Evolutionary conservation across 1,140 invertebrate genomes (phyloP), one percentile per base, ranked within the genome.

Genomic region (Drosophila guanche): DNA sequence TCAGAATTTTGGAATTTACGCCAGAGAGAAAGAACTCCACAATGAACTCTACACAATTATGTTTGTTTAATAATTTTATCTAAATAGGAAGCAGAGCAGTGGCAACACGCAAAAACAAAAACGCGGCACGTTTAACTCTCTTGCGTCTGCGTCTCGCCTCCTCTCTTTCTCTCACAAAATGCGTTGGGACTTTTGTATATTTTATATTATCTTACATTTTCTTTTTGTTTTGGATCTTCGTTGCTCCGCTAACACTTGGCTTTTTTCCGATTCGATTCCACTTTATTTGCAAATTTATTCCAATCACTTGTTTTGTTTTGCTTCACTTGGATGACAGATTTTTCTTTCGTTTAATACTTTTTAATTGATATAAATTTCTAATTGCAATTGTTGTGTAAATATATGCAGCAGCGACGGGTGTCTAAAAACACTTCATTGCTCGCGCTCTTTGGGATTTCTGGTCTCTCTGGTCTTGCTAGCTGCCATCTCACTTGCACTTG

Each of bases 321-420:
- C 37, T 14, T 25, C 14, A 25, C 57, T 20, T 8, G 14, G 55
- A 12, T 22, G 42, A 16, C 59, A 33, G 23, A 43, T 23, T 67
- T 20, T 29, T 25, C 33, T 52, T 45, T 33, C n/a, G n/a, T 42
- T 48, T 20, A 70, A 70, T 67, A 68, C 51, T 63, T 57, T 86
- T 86, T 45, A 79, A 72, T 79, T 86, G 47, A 52, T 61, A 63
- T 67, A 29, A 70, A 57, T 76, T 80, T 73, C 33, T 56, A 77
- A 77, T 63, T 70, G 65, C 27, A 71, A 22, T 48, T 48, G 54
- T 46, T 46, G 37, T 61, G 60, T 75, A 55, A 75, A 79, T 76
- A 73, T 80, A 20, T 20, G 16, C 16, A 20, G 67, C 51, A 56
- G 51, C 60, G 43, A 41, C 56, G 33, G 66, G 66, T 73, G 52